Percentiles rank a stretch among this genome's conserved stretches.
Evolutionary conservation across 2,113 vertebrate species (phyloP).

Genomic region (Oreochromis spilurus): DNA sequence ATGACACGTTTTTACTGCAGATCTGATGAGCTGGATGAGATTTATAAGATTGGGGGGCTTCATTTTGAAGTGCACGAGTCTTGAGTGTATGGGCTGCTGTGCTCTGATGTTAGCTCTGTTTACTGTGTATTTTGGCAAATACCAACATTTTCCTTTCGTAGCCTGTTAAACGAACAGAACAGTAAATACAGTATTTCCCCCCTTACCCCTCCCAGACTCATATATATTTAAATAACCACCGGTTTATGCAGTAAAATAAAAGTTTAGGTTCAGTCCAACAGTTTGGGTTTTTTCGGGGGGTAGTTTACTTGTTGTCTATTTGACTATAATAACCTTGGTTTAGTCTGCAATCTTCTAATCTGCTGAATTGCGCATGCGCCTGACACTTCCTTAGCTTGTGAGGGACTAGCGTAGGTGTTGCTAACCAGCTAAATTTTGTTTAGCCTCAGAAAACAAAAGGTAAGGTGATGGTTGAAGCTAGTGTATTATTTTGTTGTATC

Average conservation of each 20-base stretch:
- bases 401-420: not conserved
- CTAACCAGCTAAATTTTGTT: not conserved
- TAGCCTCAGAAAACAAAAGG: not conserved
- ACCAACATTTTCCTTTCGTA: not conserved
- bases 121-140: not conserved
- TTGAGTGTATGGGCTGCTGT: not conserved
- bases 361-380: not conserved
- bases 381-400: too few relatives aligned
- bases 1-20: not conserved
- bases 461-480: not conserved
- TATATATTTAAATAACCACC: not conserved
- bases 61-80: not conserved
- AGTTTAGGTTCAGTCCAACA: accelerated
- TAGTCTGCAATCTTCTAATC: accelerated
- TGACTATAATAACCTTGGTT: not conserved
- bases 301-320: not conserved
- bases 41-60: not conserved
- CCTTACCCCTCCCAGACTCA: accelerated
- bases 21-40: not conserved
- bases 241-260: not conserved
- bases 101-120: not conserved
- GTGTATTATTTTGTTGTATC: accelerated
- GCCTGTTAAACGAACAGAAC: not conserved
- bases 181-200: not conserved
- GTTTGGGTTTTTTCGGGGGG: accelerated